phyloP scores from a whole-genome alignment of 2,113 vertebrate genomes.

The Anarhynchus alexandrinus region DNA sequence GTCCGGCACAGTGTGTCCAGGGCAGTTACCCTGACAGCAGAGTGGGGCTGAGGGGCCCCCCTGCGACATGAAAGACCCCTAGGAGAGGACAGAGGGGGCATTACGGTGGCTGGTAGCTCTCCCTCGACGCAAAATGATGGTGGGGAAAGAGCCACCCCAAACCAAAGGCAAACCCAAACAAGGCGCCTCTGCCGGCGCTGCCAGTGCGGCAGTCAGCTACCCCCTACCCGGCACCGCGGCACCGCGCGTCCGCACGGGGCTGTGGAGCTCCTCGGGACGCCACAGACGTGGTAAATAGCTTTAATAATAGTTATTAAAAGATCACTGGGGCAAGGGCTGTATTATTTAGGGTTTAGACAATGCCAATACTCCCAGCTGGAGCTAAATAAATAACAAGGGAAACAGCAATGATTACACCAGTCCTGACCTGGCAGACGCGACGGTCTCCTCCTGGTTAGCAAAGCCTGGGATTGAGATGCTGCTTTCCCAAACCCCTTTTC shows the following conservation, averaged over 20 bases:
- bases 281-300: neutral
- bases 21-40: neutral
- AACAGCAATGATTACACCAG: neutral
- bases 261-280: neutral
- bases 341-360: neutral
- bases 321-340: neutral
- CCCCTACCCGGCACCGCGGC: neutral
- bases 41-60: neutral
- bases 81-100: neutral
- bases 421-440: neutral
- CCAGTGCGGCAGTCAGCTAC: neutral
- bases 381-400: neutral
- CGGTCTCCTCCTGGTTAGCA: neutral
- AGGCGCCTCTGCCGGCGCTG: neutral
- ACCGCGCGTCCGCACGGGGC: neutral
- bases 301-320: neutral
- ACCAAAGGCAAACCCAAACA: rapidly evolving
- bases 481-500: neutral
- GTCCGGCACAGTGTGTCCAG: neutral
- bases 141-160: neutral
- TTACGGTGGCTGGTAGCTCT: neutral
- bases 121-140: rapidly evolving
- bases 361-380: neutral
- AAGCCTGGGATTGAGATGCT: neutral
- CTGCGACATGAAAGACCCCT: neutral